Evolutionary conservation across 2,888 invertebrate species (phyloP).

Genomic region (Trachelus iudaicus): DNA sequence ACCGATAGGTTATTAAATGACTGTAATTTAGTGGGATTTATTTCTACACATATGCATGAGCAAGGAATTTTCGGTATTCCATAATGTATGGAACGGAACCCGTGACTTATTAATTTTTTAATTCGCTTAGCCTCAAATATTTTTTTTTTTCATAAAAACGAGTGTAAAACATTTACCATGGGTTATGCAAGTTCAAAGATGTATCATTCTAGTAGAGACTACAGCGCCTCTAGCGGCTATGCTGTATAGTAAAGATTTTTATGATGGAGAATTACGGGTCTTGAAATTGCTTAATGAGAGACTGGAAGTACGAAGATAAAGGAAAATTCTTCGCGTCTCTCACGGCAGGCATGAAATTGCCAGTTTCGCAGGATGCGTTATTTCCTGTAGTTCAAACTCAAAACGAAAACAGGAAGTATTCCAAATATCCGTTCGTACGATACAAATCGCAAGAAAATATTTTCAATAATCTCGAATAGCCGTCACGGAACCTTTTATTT

Average conservation of each 20-base stretch:
- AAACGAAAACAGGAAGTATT: background rate
- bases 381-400: background rate
- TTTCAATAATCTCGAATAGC: no score
- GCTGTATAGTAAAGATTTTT: background rate
- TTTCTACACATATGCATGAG: background rate
- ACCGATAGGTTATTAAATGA: background rate
- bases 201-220: background rate
- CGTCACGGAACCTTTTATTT: background rate
- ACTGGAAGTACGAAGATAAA: background rate
- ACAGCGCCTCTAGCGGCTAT: background rate
- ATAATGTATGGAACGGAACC: no score
- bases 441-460: background rate
- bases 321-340: background rate
- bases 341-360: background rate
- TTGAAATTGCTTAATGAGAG: background rate
- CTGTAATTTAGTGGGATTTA: background rate
- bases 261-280: background rate
- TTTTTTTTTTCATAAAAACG: background rate
- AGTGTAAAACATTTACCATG: background rate
- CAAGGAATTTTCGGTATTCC: no score
- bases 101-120: background rate
- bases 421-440: background rate
- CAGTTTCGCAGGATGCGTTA: background rate
- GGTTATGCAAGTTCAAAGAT: background rate
- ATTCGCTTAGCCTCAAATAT: background rate